These are phyloP conservation scores for Pheosia tremula DNA, from an alignment of 2,888 invertebrate species.

Conservation along the genomic window DNA sequence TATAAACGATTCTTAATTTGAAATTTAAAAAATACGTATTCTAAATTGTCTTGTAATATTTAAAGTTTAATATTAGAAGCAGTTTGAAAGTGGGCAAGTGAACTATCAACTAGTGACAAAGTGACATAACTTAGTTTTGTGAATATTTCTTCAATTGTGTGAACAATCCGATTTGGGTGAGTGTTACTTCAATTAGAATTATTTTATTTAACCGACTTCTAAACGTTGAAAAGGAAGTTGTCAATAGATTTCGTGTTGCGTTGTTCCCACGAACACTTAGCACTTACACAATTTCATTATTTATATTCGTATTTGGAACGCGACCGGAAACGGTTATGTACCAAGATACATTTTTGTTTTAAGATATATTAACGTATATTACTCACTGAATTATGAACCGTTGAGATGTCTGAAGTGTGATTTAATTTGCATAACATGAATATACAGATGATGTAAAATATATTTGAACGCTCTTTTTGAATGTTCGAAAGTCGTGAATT, in stretches of 20 bases:
- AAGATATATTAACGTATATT: background rate
- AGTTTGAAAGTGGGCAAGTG: conserved; percentile 51
- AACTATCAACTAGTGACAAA: conserved; percentile 33
- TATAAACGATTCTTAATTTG: background rate
- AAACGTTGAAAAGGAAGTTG: conserved; percentile 27
- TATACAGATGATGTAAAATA: background rate
- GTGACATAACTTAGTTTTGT: conserved; percentile 52
- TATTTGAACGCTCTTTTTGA: no score
- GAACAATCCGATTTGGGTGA: conserved; percentile 55
- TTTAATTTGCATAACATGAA: background rate
- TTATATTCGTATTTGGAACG: background rate
- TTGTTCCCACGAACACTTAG: conserved; percentile 31
- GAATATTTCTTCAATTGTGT: conserved; percentile 47
- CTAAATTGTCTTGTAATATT: conserved; percentile 20
- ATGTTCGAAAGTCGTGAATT: no score
- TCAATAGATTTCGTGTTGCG: conserved; percentile 33
- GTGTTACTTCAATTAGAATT: conserved; percentile 41
- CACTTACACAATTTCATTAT: conserved; percentile 5
- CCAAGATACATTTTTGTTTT: background rate
- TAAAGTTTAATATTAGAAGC: conserved; percentile 33
- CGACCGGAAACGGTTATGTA: background rate
- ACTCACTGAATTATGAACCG: no score
- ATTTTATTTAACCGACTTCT: conserved; percentile 31
- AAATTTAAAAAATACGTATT: conserved; percentile 5
- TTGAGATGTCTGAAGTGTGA: background rate